Base-by-base conservation (phyloP, 1,140 invertebrate genomes). In the Heliothis subflexa region DNA sequence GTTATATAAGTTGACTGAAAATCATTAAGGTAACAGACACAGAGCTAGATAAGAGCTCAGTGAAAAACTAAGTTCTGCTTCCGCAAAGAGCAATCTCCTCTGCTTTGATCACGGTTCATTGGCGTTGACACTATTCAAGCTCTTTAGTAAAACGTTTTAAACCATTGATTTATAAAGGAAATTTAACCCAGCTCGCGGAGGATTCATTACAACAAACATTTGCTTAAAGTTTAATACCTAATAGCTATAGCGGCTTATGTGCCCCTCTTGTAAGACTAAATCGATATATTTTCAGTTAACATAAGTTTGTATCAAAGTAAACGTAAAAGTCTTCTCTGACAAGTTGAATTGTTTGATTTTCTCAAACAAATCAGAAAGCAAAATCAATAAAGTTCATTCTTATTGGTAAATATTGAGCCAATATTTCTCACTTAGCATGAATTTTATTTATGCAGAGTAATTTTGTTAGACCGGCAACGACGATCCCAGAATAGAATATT, bases 211-310 rank as follows among this genome's bases (percentile, higher is more conserved):
- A 55, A 55, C 78, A 74, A 73, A 73, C 61, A 55, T 73, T 79
- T 79, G 62, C 21, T 79, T 57, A 14, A 55, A 79, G 57, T 79
- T 73, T 49, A 66, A 79, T 55, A 68, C 78, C 50, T 55, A 57
- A 79, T 55, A 73, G 70, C 50, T 55, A 73, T 57, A 73, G 61
- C 50, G 59, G 78, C 61, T 79, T 78, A 50, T n/a, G 49, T 57
- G 13, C 13, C 74, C 73, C 59, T 79, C 61, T 18, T 71, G 77
- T 13, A 9, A 40, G 5, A 40, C 66, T 49, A 55, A 52, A 71
- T 62, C 77, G 45, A 78, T 74, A 47, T 55, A 61, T 25, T 47
- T 73, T 16, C 70, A 12, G 50, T 61, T 16, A 40, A 61, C 14
- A 54, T 54, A 54, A 54, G 50, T 13, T 13, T 13, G 18, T 59